phyloP scores from a whole-genome alignment of 2,888 invertebrate genomes.

The Dryadula phaetusa region DNA sequence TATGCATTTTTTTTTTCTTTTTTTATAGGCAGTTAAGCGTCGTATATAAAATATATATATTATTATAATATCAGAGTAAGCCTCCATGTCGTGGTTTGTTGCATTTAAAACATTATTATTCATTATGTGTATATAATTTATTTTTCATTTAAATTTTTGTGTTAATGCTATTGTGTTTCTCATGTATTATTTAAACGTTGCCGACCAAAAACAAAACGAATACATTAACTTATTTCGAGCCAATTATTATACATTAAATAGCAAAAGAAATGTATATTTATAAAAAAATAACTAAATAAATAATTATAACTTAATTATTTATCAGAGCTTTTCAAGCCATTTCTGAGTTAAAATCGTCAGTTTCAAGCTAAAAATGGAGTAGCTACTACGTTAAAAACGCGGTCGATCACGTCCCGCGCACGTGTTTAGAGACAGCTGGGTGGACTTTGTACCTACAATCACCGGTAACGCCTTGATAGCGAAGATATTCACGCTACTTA shows the following conservation, averaged over 20 bases:
- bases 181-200: neutral
- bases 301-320: neutral
- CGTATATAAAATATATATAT: too few species aligned
- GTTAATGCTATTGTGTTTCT: neutral
- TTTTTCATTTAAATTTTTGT: neutral
- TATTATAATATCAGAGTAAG: neutral
- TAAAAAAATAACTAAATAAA: too few species aligned
- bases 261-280: too few species aligned
- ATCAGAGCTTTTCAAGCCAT: neutral
- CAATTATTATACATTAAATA: neutral
- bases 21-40: too few species aligned
- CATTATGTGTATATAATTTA: constrained; percentile 1
- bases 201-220: neutral
- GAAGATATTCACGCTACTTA: constrained; percentile 48
- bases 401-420: constrained; percentile 68
- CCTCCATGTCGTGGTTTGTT: neutral
- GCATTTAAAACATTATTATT: constrained; percentile 3
- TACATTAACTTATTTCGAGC: neutral
- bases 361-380: constrained; percentile 29
- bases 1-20: too few species aligned
- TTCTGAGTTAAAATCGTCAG: too few species aligned
- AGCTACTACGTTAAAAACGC: constrained; percentile 41
- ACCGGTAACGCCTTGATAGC: constrained; percentile 61
- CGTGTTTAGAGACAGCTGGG: constrained; percentile 73
- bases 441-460: constrained; percentile 81